Percentiles rank a stretch among this genome's conserved stretches.
phyloP scores from a whole-genome alignment of 1,140 invertebrate genomes.

The Drosophila prosaltans region DNA sequence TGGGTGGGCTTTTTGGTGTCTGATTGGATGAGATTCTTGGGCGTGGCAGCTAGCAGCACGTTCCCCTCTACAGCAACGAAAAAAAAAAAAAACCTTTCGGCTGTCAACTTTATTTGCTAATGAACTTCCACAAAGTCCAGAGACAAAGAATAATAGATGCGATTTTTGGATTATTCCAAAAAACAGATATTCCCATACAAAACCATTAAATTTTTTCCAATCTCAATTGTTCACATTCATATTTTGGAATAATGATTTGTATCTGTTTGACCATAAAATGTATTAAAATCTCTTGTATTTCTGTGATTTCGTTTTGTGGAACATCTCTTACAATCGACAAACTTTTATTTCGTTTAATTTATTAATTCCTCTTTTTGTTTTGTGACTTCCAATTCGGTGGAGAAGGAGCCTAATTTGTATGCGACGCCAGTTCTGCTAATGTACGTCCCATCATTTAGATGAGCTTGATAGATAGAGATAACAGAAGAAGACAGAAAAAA shows the following conservation, averaged over 20 bases:
- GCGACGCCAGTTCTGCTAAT: slow-evolving; percentile 72
- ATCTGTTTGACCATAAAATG: too few relatives aligned
- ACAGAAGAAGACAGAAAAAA: neutral
- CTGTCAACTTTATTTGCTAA: slow-evolving; percentile 80
- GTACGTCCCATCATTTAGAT: slow-evolving; percentile 77
- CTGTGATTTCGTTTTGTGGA: slow-evolving; percentile 3
- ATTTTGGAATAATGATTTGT: too few relatives aligned
- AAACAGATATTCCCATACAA: neutral
- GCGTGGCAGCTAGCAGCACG: slow-evolving; percentile 13
- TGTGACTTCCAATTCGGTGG: slow-evolving; percentile 25
- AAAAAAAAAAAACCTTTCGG: slow-evolving; percentile 42
- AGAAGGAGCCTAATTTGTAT: slow-evolving; percentile 66
- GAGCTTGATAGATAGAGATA: slow-evolving; percentile 33
- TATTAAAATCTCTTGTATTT: neutral
- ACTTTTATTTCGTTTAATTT: slow-evolving; percentile 72
- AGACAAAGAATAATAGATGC: slow-evolving; percentile 28
- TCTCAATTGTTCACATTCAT: neutral
- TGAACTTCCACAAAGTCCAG: slow-evolving; percentile 60
- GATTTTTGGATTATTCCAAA: neutral
- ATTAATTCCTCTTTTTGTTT: slow-evolving; percentile 63
- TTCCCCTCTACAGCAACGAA: slow-evolving; percentile 8
- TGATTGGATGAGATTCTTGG: slow-evolving; percentile 9
- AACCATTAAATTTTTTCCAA: neutral
- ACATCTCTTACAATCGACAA: slow-evolving; percentile 28
- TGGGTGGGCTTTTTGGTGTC: neutral